Evolutionary conservation across 1,140 invertebrate species (phyloP), one percentile per base, ranked within the genome.

Genomic region (Drosophila pectinifera): DNA sequence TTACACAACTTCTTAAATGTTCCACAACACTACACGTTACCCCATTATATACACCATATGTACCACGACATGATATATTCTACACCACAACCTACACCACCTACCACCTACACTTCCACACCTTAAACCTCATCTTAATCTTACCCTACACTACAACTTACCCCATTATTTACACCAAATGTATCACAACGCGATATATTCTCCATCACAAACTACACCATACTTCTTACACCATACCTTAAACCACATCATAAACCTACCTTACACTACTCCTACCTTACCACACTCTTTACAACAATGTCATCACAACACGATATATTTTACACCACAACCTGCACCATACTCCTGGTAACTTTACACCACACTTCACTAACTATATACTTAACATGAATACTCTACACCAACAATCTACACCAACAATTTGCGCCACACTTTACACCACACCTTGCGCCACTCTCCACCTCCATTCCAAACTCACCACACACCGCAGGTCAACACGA

Each of bases 401-500:
- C 38, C 58, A 28, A n/a, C 42, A 39, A 45, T 16, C 36, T 63
- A 14, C 48, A 57, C 42, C 63, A 59, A 38, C 42, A 42, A 43
- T 38, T 54, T 54, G 26, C 18, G 31, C 16, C 45, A 48, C 49
- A 45, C 34, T 54, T 14, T 16, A 20, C 8, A n/a, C 49, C 57
- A 45, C 28, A 24, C 5, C 54, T n/a, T n/a, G n/a, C n/a, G n/a
- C 38, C 39, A 43, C 51, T 46, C 51, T 46, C 24, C 31, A 11
- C 53, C 48, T 41, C 31, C 54, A 39, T 26, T 1, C 20, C 48
- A 46, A 42, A 64, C 22, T 22, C 54, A 59, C 26, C 41, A 70
- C 31, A 69, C 51, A 61, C 49, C 76, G 22, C 58, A 92, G 92
- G 92, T 93, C 51, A 79, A 86, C 55, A 92, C 91, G 6, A 92